Conservation (phyloP, 2,113 vertebrate species). For the Ciconia maguari region DNA sequence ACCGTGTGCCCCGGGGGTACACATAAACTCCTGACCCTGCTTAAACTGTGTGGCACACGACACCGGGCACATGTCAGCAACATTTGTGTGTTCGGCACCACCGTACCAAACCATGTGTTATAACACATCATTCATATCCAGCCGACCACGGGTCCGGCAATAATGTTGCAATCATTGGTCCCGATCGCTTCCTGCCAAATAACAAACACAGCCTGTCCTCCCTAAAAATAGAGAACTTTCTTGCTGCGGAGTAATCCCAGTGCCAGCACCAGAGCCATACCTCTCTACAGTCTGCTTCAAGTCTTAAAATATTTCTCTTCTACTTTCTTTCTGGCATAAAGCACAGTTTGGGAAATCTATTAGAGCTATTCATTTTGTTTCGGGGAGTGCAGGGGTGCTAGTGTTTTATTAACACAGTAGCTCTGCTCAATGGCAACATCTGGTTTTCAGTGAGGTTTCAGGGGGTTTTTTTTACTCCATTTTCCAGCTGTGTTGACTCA, state of each 20-base stretch:
- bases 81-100: not conserved
- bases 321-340: not conserved
- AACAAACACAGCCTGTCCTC: not conserved
- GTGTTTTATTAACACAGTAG: constrained; percentile 52
- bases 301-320: not conserved
- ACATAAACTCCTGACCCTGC: constrained; percentile 18
- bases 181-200: constrained; percentile 1
- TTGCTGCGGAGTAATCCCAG: not conserved
- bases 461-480: not conserved
- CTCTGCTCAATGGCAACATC: constrained; percentile 50
- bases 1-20: not conserved
- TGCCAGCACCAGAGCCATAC: not conserved
- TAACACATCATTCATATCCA: not conserved
- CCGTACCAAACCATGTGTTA: not conserved
- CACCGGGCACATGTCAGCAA: not conserved
- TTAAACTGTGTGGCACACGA: not conserved
- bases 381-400: not conserved
- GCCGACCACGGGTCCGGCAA: not conserved
- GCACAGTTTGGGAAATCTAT: constrained; percentile 20
- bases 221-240: constrained; percentile 1
- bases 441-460: constrained; percentile 40
- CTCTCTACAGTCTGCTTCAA: not conserved
- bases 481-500: constrained; percentile 63
- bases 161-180: not conserved
- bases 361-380: constrained; percentile 1